A percentile compares a stretch with the other conserved stretches of the same genome.
phyloP scores from a whole-genome alignment of 2,113 vertebrate genomes.

The Aspidoscelis tigris region DNA sequence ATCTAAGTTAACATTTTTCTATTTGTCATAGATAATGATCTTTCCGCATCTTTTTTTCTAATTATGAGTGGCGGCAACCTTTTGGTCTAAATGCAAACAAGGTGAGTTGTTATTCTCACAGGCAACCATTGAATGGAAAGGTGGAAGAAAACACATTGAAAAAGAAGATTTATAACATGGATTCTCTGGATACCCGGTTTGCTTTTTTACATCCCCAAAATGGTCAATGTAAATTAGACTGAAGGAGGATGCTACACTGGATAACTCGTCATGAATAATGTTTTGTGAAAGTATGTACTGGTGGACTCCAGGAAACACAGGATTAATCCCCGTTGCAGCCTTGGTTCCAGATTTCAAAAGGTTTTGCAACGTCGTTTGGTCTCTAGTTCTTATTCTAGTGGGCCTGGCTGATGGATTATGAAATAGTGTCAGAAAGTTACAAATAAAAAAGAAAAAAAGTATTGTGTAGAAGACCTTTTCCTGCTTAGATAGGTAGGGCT shows the following conservation, averaged over 20 bases:
- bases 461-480: no score
- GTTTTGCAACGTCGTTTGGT: no score
- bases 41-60: not conserved
- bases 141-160: not conserved
- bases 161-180: not conserved
- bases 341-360: no score
- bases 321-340: no score
- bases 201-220: not conserved
- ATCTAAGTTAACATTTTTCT: not conserved
- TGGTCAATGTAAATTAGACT: not conserved
- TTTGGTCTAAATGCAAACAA: constrained; percentile 4
- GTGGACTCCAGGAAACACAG: no score
- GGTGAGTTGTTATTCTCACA: constrained; percentile 15
- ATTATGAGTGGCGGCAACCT: constrained; percentile 13
- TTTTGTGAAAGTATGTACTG: no score
- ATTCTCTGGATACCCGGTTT: not conserved
- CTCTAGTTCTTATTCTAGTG: no score
- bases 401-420: no score
- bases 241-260: not conserved
- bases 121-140: not conserved
- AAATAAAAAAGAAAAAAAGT: no score
- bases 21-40: constrained; percentile 12
- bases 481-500: no score
- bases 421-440: no score
- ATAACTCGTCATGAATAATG: no score